Percentiles rank a stretch among this genome's conserved stretches.
phyloP scores from a whole-genome alignment of 1,140 invertebrate species.

The Gerris buenoi region DNA sequence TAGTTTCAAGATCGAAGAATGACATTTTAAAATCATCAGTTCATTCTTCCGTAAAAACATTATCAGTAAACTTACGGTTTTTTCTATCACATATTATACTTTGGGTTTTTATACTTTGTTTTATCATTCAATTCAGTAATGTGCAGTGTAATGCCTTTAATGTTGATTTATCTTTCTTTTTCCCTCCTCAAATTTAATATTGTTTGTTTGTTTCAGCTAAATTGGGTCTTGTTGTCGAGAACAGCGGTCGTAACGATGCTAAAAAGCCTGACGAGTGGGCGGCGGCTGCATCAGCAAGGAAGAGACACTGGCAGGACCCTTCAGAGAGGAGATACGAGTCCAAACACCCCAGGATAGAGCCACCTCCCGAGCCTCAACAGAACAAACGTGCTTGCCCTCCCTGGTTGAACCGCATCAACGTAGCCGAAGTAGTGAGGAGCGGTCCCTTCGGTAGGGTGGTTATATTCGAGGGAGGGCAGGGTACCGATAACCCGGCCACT shows the following conservation, averaged over 20 bases:
- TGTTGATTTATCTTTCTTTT: too few species aligned
- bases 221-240: background rate
- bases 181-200: too few species aligned
- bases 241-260: background rate
- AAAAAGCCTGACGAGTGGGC: background rate
- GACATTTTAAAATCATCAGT: too few species aligned
- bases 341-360: background rate
- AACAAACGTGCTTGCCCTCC: background rate
- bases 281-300: background rate
- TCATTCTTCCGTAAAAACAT: too few species aligned
- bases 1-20: too few species aligned
- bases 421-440: background rate
- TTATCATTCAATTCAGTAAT: too few species aligned
- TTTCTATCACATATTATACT: too few species aligned
- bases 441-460: constrained; percentile 14
- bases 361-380: background rate
- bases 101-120: too few species aligned
- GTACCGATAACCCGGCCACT: background rate
- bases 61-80: too few species aligned
- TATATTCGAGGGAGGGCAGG: constrained; percentile 3
- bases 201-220: too few species aligned
- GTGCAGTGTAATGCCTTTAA: too few species aligned
- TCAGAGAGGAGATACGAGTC: background rate
- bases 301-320: background rate
- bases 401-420: background rate